phyloP scores from a whole-genome alignment of 2,888 invertebrate species.

The Notodromas monacha region DNA sequence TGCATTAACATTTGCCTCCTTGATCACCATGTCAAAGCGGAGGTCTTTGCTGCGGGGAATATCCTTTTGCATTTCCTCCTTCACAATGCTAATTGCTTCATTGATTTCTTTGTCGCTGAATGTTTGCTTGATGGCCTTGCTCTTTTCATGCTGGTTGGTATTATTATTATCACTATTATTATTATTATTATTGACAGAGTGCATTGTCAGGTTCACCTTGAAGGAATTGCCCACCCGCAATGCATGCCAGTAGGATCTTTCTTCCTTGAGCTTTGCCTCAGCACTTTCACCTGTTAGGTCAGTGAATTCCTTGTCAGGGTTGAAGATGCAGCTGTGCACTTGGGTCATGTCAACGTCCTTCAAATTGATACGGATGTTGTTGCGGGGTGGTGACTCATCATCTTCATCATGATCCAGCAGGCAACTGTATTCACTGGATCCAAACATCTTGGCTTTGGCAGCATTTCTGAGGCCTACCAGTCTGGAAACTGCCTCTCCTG shows the following conservation, averaged over 20 bases:
- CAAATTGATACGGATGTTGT: background rate
- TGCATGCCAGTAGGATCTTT: background rate
- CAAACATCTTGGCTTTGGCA: constrained; percentile 4
- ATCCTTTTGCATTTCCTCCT: background rate
- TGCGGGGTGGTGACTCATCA: constrained; percentile 1
- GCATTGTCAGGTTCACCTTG: constrained; percentile 1
- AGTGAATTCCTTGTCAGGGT: background rate
- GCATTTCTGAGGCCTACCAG: background rate
- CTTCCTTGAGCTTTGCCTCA: constrained; percentile 1
- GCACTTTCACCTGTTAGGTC: constrained; percentile 1
- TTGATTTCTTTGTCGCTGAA: background rate
- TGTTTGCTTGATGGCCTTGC: no score
- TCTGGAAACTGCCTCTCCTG: no score
- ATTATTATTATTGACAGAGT: background rate
- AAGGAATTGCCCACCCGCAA: background rate
- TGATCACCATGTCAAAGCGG: constrained; percentile 2
- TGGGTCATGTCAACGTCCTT: constrained; percentile 1
- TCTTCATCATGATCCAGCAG: no score
- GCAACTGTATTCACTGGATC: constrained; percentile 4
- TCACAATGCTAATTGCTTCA: constrained; percentile 1
- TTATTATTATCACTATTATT: background rate
- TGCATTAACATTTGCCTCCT: background rate
- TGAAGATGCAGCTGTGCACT: background rate
- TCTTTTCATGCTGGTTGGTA: no score
- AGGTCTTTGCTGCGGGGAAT: background rate